A percentile compares a stretch with the other conserved stretches of the same genome.
These are phyloP conservation scores for Gracilinanus agilis DNA, from an alignment of 2,113 vertebrate species.

Conservation along the genomic window DNA sequence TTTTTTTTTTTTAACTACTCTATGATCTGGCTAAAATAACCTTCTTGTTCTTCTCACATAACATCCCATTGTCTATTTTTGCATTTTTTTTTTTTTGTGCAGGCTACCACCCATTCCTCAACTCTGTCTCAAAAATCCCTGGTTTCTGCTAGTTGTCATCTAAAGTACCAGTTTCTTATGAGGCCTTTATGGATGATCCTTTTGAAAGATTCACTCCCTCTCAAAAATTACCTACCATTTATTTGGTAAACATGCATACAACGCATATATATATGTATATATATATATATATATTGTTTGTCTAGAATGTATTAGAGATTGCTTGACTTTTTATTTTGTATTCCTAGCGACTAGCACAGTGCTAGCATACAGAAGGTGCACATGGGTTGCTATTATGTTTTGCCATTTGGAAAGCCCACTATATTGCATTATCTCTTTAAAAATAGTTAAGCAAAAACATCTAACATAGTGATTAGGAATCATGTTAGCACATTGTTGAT, in stretches of 20 bases:
- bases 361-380: not conserved
- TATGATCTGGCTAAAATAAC: not conserved
- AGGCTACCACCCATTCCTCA: not conserved
- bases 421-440: not conserved
- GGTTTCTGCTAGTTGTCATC: not conserved
- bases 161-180: not conserved
- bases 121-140: not conserved
- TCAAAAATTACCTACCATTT: not conserved
- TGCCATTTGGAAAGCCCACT: not conserved
- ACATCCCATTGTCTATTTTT: not conserved
- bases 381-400: not conserved
- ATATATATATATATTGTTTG: not conserved
- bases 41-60: too few relatives aligned
- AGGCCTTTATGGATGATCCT: not conserved
- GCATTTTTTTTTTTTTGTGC: not conserved
- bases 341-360: not conserved
- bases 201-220: not conserved
- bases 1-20: not conserved
- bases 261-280: too few relatives aligned
- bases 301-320: not conserved
- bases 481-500: not conserved
- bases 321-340: not conserved
- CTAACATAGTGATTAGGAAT: not conserved
- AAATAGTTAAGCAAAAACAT: not conserved
- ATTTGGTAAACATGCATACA: not conserved